These are phyloP conservation scores for Hydractinia symbiolongicarpus DNA, from an alignment of 30 jellyfish, hydroid and myxozoan species.

Conservation along the genomic window DNA sequence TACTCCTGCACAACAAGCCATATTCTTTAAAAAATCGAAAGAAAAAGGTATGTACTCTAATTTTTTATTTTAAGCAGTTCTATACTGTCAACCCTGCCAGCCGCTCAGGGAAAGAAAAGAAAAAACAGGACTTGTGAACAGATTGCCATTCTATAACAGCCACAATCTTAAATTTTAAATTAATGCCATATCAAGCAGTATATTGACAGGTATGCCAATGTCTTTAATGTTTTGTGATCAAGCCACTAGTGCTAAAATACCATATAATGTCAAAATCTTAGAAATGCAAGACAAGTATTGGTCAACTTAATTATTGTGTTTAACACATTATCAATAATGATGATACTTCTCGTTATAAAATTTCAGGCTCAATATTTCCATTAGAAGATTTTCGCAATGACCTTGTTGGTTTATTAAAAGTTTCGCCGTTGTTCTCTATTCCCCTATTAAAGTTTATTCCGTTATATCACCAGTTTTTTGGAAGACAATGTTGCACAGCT, in stretches of 20 bases:
- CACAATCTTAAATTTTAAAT: too few relatives aligned
- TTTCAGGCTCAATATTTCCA: background rate
- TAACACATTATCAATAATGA: background rate
- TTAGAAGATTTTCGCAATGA: slow-evolving; percentile 14
- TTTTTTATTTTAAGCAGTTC: too few relatives aligned
- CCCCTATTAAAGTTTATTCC: slow-evolving; percentile 7
- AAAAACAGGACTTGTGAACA: too few relatives aligned
- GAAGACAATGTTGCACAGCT: slow-evolving; percentile 32
- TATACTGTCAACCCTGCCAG: too few relatives aligned
- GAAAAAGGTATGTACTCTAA: slow-evolving; percentile 13
- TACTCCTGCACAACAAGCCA: slow-evolving; percentile 22
- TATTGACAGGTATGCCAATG: too few relatives aligned
- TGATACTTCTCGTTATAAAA: background rate
- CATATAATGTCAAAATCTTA: too few relatives aligned
- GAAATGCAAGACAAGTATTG: background rate
- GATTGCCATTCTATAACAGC: too few relatives aligned
- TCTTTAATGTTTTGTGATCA: too few relatives aligned
- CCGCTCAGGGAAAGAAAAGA: too few relatives aligned
- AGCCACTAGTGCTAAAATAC: too few relatives aligned
- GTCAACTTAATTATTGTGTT: background rate
- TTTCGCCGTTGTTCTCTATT: slow-evolving; percentile 15
- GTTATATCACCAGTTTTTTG: slow-evolving; percentile 53
- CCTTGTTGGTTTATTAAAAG: slow-evolving; percentile 9
- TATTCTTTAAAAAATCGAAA: slow-evolving; percentile 12
- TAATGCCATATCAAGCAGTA: too few relatives aligned